Evolutionary conservation across 2,797 vertebrate genomes (phyloP).

Genomic region (Gadopsis marmoratus): DNA sequence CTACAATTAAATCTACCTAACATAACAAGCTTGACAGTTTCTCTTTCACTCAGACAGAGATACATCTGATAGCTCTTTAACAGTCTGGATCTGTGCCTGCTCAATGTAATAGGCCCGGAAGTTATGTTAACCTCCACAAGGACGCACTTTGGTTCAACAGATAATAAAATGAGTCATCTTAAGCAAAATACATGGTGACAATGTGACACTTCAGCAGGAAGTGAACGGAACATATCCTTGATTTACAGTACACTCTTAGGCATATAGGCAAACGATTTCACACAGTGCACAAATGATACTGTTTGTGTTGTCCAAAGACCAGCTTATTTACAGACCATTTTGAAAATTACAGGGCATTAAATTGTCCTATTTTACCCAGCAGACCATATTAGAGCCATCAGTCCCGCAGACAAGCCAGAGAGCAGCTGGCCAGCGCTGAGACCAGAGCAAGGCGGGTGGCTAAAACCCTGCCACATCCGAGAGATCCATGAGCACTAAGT

Average conservation of each 20-base stretch:
- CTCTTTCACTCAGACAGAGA: constrained; percentile 27
- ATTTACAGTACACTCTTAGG: neutral
- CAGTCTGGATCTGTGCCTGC: constrained; percentile 28
- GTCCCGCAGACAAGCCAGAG: constrained; percentile 36
- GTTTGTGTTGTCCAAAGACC: constrained; percentile 10
- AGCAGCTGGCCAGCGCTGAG: constrained; percentile 26
- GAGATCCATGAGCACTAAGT: constrained; percentile 55
- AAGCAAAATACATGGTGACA: constrained; percentile 12
- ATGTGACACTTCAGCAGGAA: constrained; percentile 8
- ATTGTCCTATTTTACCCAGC: constrained; percentile 3
- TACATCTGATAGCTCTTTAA: constrained; percentile 38
- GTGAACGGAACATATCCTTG: neutral
- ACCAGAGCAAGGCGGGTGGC: constrained; percentile 29
- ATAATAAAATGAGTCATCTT: constrained; percentile 28
- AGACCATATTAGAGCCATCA: constrained; percentile 29
- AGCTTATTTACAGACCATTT: constrained; percentile 10
- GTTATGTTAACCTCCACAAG: constrained; percentile 38
- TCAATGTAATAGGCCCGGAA: constrained; percentile 39
- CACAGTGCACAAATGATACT: neutral
- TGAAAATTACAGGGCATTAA: constrained; percentile 20
- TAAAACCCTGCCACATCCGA: constrained; percentile 50
- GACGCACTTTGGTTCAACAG: constrained; percentile 17
- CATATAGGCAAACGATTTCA: neutral
- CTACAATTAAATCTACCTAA: constrained; percentile 42
- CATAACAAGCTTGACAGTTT: constrained; percentile 49